A percentile compares a stretch with the other conserved stretches of the same genome.
Evolutionary conservation across 2,113 vertebrate species (phyloP).

Genomic region (Gavialis gangeticus): DNA sequence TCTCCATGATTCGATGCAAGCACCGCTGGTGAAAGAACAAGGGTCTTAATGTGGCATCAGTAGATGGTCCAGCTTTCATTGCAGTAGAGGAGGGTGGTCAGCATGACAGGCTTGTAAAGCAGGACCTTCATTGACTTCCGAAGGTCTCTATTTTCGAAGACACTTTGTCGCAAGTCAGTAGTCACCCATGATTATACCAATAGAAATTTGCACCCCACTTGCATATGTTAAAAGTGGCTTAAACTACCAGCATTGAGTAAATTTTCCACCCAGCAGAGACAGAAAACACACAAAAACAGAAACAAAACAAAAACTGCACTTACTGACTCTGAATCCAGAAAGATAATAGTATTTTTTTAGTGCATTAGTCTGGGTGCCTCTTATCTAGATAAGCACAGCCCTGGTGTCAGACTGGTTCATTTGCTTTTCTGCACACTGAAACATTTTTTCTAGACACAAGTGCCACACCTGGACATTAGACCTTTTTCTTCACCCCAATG

Average conservation of each 20-base stretch:
- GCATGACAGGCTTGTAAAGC: too few species aligned
- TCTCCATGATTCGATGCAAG: too few species aligned
- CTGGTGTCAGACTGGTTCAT: conserved; percentile 1
- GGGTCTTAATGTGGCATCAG: too few species aligned
- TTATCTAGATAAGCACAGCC: neutral
- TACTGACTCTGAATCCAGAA: neutral
- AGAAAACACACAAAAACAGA: neutral
- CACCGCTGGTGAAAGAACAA: too few species aligned
- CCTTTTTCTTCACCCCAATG: neutral
- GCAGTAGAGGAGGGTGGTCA: too few species aligned
- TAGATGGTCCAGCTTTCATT: too few species aligned
- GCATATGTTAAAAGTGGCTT: neutral
- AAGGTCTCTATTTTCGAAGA: too few species aligned
- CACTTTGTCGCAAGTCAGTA: neutral
- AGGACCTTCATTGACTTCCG: too few species aligned
- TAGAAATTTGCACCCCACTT: neutral
- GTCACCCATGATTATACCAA: neutral
- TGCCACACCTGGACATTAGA: neutral
- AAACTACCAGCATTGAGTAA: neutral
- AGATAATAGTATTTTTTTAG: neutral
- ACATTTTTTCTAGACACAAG: neutral
- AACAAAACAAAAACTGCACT: neutral
- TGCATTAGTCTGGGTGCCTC: neutral
- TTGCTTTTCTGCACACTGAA: neutral
- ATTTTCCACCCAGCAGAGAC: neutral